Evolutionary conservation across 2,113 vertebrate genomes (phyloP), one percentile per base, ranked within the genome.

Genomic region (Taurulus bubalis): DNA sequence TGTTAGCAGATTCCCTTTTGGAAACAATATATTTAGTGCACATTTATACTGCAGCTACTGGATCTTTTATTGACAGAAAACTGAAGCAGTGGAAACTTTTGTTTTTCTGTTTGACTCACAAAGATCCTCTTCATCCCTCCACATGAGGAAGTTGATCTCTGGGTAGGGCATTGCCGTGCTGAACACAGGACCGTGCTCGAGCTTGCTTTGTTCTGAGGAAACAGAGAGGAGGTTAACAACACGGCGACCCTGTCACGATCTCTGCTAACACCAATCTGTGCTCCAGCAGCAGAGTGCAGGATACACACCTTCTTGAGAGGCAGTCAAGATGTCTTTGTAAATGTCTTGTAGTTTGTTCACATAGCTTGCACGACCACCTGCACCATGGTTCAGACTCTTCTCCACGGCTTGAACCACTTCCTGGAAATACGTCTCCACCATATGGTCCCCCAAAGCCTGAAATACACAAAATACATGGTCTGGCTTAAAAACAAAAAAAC

Each of bases 71-170:
- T 2, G 63, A 64, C 14, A 56, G n/a, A 65, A 49, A 9, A 40
- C 47, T 51, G 2, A 45, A 45, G 42, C 42, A 45, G 12, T 6
- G n/a, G 12, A 34, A 18, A 26, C 8, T 42, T 55, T 30, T 20
- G 12, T 59, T 34, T 53, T 16, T 67, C 8, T 58, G 12, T 40
- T 2, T 42, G 32, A 94, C 96, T 95, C 89, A 97, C 97, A 97
- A 77, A 98, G 95, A 55, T 92, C 87, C 3, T 97, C 95, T 0
- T 96, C 95, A 6, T 96, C 92, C 0, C 78, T 95, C 97, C 97
- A 98, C 65, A 96, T 84, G 79, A 95, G 94, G 83, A 97, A 97
- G 62, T 94, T 93, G 89, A 98, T 96, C 69, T 88, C 87, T 24
- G 96, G 97, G 67, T 89, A 94, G 80, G 96, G 96, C 75, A 97